Percentiles rank a stretch among this genome's conserved stretches.
Conservation (phyloP, 2,888 invertebrate species). For the Trachelus troglodyta region DNA sequence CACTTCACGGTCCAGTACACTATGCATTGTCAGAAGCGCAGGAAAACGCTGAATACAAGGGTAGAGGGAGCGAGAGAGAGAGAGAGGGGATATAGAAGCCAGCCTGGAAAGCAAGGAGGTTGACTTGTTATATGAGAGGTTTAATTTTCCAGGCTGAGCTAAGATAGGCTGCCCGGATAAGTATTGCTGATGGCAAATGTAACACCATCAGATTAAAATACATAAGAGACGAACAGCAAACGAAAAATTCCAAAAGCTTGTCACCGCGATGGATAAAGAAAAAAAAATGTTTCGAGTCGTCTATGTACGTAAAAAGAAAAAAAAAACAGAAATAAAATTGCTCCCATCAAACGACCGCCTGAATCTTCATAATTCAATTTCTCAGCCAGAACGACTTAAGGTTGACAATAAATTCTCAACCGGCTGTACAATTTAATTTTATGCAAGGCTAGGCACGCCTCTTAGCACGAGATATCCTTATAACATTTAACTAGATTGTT, state of each 20-base stretch:
- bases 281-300: neutral
- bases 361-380: neutral
- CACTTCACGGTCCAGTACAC: constrained; percentile 3
- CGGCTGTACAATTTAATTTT: constrained; percentile 66
- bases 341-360: neutral
- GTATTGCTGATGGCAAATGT: constrained; percentile 10
- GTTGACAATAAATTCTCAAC: constrained; percentile 64
- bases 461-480: constrained; percentile 65
- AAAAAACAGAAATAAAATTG: neutral
- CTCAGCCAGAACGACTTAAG: constrained; percentile 20
- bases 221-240: neutral
- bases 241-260: neutral
- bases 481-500: constrained; percentile 66
- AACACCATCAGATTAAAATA: neutral
- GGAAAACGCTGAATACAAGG: constrained; percentile 34
- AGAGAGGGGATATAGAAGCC: neutral
- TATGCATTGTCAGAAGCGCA: constrained; percentile 24
- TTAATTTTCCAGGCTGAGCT: constrained; percentile 23
- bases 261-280: neutral
- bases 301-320: neutral
- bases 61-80: neutral
- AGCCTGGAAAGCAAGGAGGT: constrained; percentile 13
- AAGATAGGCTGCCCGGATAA: constrained; percentile 14
- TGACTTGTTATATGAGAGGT: constrained; percentile 24
- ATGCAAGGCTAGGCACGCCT: constrained; percentile 66